phyloP scores from a whole-genome alignment of 2,113 vertebrate species.

The Leiothrix lutea region DNA sequence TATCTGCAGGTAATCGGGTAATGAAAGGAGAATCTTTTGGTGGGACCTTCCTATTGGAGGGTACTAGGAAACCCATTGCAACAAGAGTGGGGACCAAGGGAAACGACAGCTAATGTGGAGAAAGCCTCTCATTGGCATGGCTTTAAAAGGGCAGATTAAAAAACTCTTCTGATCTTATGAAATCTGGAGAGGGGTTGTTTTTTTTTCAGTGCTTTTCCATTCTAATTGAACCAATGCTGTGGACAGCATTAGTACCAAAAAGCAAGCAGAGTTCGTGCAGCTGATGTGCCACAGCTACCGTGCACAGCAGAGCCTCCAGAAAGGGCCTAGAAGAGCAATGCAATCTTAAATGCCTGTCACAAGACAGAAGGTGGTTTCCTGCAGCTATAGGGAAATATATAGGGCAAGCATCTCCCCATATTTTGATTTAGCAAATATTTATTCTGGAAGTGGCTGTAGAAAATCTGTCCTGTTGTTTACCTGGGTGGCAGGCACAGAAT shows the following conservation, averaged over 20 bases:
- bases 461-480: not conserved
- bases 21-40: not conserved
- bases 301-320: not conserved
- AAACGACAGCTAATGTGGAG: not conserved
- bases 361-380: not conserved
- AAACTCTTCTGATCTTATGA: not conserved
- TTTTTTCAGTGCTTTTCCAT: not conserved
- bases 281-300: not conserved
- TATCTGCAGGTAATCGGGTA: not conserved
- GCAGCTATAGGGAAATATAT: not conserved
- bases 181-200: not conserved
- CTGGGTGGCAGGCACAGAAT: not conserved
- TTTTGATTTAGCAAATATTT: not conserved
- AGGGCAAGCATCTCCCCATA: not conserved
- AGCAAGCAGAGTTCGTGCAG: fast-evolving
- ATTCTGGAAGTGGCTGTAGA: not conserved
- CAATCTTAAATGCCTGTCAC: not conserved
- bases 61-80: not conserved
- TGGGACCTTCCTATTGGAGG: not conserved
- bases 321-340: not conserved
- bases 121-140: not conserved
- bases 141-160: not conserved
- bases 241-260: not conserved
- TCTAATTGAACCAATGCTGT: not conserved
- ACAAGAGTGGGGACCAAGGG: not conserved